These are phyloP conservation scores for Nycteola revayana DNA, from an alignment of 2,888 invertebrate species.

Conservation along the genomic window DNA sequence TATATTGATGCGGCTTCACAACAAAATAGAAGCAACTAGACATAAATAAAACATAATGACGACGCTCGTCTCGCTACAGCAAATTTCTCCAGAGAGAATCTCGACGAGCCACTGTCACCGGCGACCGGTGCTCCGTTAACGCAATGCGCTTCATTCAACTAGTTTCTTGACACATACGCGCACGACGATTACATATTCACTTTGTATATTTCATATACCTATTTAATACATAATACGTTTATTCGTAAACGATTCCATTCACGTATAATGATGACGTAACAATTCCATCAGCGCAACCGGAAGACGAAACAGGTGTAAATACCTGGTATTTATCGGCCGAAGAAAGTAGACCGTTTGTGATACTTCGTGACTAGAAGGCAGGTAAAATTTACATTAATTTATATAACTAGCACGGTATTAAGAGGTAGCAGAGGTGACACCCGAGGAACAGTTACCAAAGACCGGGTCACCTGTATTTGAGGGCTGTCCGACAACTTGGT, in stretches of 20 bases:
- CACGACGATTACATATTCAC: no score
- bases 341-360: slow-evolving; percentile 57
- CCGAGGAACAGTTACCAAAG: slow-evolving; percentile 69
- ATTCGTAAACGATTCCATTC: no score
- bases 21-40: slow-evolving; percentile 39
- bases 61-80: slow-evolving; percentile 43
- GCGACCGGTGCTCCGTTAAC: slow-evolving; percentile 35
- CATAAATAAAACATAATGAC: slow-evolving; percentile 54
- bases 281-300: slow-evolving; percentile 14
- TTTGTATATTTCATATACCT: no score
- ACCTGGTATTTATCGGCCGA: slow-evolving; percentile 49
- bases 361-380: slow-evolving; percentile 44
- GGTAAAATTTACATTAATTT: slow-evolving; percentile 65
- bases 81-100: slow-evolving; percentile 71
- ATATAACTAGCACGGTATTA: slow-evolving; percentile 69
- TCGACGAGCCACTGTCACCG: slow-evolving; percentile 47
- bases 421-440: slow-evolving; percentile 62
- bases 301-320: slow-evolving; percentile 41
- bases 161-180: slow-evolving; percentile 14
- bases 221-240: no score
- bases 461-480: slow-evolving; percentile 73
- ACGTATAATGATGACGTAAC: no score
- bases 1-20: slow-evolving; percentile 30
- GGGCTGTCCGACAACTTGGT: slow-evolving; percentile 47
- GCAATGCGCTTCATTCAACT: slow-evolving; percentile 21